Evolutionary conservation across 2,888 invertebrate species (phyloP).

Genomic region (Drosophila setosimentum): DNA sequence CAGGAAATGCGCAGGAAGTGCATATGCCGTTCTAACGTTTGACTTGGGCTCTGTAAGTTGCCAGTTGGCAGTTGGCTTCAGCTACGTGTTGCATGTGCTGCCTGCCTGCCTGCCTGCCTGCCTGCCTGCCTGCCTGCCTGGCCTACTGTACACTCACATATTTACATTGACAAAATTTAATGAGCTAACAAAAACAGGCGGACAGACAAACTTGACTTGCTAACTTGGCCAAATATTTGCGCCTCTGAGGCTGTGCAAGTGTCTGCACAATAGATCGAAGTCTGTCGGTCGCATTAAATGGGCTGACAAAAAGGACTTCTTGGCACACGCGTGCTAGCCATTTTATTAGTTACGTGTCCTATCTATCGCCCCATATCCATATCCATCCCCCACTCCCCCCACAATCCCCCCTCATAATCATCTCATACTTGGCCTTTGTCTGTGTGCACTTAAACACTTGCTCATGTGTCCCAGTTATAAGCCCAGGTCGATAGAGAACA

Average conservation of each 20-base stretch:
- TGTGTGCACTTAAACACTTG: slow-evolving; percentile 50
- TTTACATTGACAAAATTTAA: slow-evolving; percentile 79
- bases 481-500: background rate
- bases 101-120: slow-evolving; percentile 55
- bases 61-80: slow-evolving; percentile 17
- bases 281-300: slow-evolving; percentile 33
- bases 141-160: slow-evolving; percentile 36
- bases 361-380: slow-evolving; percentile 51
- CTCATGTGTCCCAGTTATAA: slow-evolving; percentile 5
- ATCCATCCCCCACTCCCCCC: slow-evolving; percentile 12
- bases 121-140: slow-evolving; percentile 7
- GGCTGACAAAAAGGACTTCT: slow-evolving; percentile 5
- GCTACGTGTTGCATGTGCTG: slow-evolving; percentile 79
- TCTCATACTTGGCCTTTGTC: slow-evolving; percentile 30
- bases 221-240: slow-evolving; percentile 66
- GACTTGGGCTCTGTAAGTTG: background rate
- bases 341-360: slow-evolving; percentile 80
- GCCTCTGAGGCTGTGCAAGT: slow-evolving; percentile 1
- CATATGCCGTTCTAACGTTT: slow-evolving; percentile 63
- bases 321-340: slow-evolving; percentile 62
- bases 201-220: slow-evolving; percentile 13
- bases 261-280: slow-evolving; percentile 60
- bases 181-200: slow-evolving; percentile 66
- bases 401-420: slow-evolving; percentile 20
- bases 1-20: slow-evolving; percentile 74